Evolutionary conservation across 2,797 vertebrate genomes (phyloP).

Genomic region (Lepilemur septentrionalis): DNA sequence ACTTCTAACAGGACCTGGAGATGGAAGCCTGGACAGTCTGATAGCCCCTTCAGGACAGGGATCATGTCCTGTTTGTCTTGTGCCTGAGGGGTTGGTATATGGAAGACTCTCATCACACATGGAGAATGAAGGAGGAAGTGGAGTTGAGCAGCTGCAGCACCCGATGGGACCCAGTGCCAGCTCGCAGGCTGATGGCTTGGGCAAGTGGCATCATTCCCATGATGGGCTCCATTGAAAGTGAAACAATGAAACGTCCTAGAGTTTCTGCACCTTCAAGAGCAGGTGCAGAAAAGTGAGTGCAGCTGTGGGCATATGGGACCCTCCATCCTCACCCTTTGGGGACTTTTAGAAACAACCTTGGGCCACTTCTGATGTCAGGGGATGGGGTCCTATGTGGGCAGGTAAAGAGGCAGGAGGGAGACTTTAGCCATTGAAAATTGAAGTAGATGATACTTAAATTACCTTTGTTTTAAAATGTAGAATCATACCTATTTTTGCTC

Average conservation of each 20-base stretch:
- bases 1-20: neutral
- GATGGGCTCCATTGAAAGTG: neutral
- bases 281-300: neutral
- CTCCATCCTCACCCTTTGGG: neutral
- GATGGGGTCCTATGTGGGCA: neutral
- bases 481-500: neutral
- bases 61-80: neutral
- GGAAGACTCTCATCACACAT: neutral
- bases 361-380: neutral
- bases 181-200: neutral
- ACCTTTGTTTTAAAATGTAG: neutral
- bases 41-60: neutral
- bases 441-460: slow-evolving; percentile 25
- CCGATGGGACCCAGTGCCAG: neutral
- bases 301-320: neutral
- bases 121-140: neutral
- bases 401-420: neutral
- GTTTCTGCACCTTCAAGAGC: neutral
- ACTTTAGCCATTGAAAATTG: neutral
- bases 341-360: neutral
- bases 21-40: neutral
- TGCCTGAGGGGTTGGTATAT: neutral
- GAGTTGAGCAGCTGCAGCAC: neutral
- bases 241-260: neutral
- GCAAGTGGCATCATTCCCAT: neutral